phyloP scores from a whole-genome alignment of 2,888 invertebrate genomes.

The Lysandra coridon region DNA sequence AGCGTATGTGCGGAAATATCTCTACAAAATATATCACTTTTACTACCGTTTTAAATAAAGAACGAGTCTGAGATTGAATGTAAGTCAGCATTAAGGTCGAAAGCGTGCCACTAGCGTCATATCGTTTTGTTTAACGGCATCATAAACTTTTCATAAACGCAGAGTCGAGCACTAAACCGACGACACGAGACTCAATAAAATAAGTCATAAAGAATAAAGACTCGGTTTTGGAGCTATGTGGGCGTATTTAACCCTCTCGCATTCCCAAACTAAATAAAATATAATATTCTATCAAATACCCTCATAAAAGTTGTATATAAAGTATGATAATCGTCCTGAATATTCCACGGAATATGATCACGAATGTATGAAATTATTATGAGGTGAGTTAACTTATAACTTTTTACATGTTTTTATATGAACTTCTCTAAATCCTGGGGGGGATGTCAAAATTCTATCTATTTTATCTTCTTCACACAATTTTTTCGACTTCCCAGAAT shows the following conservation, averaged over 20 bases:
- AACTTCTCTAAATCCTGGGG: too few relatives aligned
- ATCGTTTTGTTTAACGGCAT: slow-evolving; percentile 8
- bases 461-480: too few relatives aligned
- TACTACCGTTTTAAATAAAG: neutral
- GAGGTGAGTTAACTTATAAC: neutral
- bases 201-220: neutral
- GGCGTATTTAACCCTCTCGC: neutral
- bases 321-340: neutral
- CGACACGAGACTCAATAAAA: slow-evolving; percentile 17
- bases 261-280: neutral
- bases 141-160: slow-evolving; percentile 21
- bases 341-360: neutral
- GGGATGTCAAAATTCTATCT: too few relatives aligned
- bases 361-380: neutral
- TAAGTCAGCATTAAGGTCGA: neutral
- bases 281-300: neutral
- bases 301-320: neutral
- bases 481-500: too few relatives aligned
- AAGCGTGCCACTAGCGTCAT: slow-evolving; percentile 3
- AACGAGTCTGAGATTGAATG: neutral
- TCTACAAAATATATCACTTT: neutral
- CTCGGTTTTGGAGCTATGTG: neutral
- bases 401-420: too few relatives aligned
- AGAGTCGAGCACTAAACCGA: slow-evolving; percentile 12
- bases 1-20: neutral